A percentile compares a stretch with the other conserved stretches of the same genome.
Evolutionary conservation across 2,888 invertebrate genomes (phyloP).

Genomic region (Limnephilus lunatus): DNA sequence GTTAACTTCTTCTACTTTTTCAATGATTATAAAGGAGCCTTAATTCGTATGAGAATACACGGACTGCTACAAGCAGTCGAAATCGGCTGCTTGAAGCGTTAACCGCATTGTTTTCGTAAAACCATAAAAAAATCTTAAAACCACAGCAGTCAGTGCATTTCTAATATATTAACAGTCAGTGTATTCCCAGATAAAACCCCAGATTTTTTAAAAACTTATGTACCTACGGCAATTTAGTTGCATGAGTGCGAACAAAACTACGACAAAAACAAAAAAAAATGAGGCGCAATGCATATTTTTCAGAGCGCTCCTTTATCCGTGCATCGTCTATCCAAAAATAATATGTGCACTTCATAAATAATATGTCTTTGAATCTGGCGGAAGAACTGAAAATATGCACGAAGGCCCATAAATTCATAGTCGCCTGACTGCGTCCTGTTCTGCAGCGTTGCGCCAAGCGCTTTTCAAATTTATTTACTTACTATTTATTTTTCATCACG

Average conservation of each 20-base stretch:
- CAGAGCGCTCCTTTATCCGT: background rate
- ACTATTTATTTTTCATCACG: conserved; percentile 16
- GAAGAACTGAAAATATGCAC: conserved; percentile 33
- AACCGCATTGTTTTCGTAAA: too few relatives aligned
- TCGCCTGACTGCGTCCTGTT: background rate
- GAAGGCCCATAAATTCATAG: conserved; percentile 19
- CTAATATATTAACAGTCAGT: too few relatives aligned
- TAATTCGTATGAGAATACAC: too few relatives aligned
- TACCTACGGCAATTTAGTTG: background rate
- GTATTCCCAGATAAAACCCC: too few relatives aligned
- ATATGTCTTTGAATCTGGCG: conserved; percentile 39
- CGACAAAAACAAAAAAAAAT: background rate
- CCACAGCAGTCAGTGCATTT: too few relatives aligned
- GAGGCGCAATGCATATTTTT: background rate
- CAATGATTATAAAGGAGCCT: too few relatives aligned
- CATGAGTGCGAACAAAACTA: background rate
- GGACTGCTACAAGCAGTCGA: too few relatives aligned
- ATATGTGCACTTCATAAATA: conserved; percentile 31
- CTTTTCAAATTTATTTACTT: background rate
- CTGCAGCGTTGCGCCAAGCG: background rate
- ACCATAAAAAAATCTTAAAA: too few relatives aligned
- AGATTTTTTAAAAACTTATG: too few relatives aligned
- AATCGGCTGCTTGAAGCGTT: too few relatives aligned
- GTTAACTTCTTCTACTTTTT: too few relatives aligned
- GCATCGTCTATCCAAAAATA: conserved; percentile 18